These are phyloP conservation scores for Drosophila albomicans DNA, from an alignment of 1,140 invertebrate species.

Conservation along the genomic window DNA sequence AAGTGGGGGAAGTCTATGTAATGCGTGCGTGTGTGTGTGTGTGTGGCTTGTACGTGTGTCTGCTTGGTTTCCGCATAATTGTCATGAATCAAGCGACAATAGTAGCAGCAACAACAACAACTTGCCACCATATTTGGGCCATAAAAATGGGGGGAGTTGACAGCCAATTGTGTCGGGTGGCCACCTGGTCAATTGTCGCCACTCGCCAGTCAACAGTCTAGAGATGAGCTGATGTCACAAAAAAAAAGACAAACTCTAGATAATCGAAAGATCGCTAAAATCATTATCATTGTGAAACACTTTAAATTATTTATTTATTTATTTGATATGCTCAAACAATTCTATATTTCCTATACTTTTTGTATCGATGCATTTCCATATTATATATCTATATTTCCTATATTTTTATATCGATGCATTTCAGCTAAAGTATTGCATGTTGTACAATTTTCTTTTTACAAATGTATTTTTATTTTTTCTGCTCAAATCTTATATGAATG, in stretches of 20 bases:
- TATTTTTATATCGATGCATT: too few relatives aligned
- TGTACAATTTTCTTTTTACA: too few relatives aligned
- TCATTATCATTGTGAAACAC: neutral
- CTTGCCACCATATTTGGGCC: constrained; percentile 34
- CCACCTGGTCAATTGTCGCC: constrained; percentile 24
- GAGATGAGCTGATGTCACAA: neutral
- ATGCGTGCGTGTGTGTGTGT: constrained; percentile 1
- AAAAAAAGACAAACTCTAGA: neutral
- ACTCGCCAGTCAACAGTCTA: neutral
- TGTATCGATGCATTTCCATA: too few relatives aligned
- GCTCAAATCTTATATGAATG: too few relatives aligned
- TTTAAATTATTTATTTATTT: neutral
- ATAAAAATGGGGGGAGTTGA: constrained; percentile 17
- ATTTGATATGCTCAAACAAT: too few relatives aligned
- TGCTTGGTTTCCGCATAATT: constrained; percentile 48
- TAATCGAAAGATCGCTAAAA: neutral
- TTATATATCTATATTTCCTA: too few relatives aligned
- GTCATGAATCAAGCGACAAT: constrained; percentile 21
- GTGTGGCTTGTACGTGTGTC: constrained; percentile 14
- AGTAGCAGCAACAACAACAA: constrained; percentile 9
- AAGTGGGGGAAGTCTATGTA: neutral
- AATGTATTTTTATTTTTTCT: too few relatives aligned
- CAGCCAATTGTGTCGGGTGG: constrained; percentile 8
- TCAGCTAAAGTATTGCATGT: too few relatives aligned
- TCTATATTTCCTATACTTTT: too few relatives aligned